Evolutionary conservation across 2,888 invertebrate genomes (phyloP), one percentile per base, ranked within the genome.

Genomic region (Julus scandinavius): DNA sequence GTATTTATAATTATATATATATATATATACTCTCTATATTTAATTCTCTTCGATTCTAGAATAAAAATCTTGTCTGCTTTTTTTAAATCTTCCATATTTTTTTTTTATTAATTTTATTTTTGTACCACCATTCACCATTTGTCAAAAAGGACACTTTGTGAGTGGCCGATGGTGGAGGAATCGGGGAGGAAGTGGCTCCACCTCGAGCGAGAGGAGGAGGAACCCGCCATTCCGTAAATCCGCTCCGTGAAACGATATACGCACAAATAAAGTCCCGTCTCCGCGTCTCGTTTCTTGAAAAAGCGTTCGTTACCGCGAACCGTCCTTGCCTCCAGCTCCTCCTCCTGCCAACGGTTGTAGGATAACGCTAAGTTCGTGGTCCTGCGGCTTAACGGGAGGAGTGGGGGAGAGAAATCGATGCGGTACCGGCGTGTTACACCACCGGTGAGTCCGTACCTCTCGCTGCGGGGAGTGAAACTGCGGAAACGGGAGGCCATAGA

Each of bases 91-190:
- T 80, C 80, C 80, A 38, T 38, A 80, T 80, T 80, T 80, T 45
- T 45, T 80, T 45, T 45, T 80, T 38, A 80, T 80, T 80, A n/a
- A 63, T 63, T 80, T 80, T 80, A 38, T 13, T 80, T 80, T 85
- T 85, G 85, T 85, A 85, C 85, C 85, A 85, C 85, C 85, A 85
- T 85, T 85, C 85, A 45, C 45, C 80, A 38, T 80, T 80, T 80
- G 80, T 85, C 49, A 50, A 50, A 85, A 85, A 85, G 85, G 85
- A 85, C 85, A 85, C 85, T 85, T 80, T 45, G 85, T 85, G 85
- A 85, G 50, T 85, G 85, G 85, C 85, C 85, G 29, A 50, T 29
- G 85, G 85, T 85, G 85, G 85, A 85, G 41, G 85, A 85, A 49
- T 41, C 13, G 41, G 63, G 45, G 83, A 83, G 85, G 80, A 13